Evolutionary conservation across 1,140 invertebrate genomes (phyloP), one percentile per base, ranked within the genome.

Genomic region (Tetraneura akinire): DNA sequence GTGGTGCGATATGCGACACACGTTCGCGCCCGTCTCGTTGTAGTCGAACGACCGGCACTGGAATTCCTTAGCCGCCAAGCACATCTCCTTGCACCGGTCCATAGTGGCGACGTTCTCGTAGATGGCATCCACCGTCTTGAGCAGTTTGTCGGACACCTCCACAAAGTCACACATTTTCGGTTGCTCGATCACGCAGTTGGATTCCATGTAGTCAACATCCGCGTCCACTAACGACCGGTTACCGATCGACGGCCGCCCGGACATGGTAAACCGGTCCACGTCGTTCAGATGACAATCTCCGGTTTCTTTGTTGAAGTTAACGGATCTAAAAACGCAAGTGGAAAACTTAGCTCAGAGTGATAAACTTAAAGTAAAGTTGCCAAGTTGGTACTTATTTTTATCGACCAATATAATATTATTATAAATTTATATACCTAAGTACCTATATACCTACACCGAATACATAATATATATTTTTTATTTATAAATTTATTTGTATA

Each of bases 1-100:
- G 81, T 89, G 86, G 81, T 89, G 88, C 71, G 86, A 88, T 3
- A 89, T 84, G 11, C 88, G 86, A 80, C 88, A 89, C 37, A 89
- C 87, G 32, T 76, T 73, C 16, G 80, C 80, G 11, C 85, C 85
- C 13, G 86, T 86, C 76, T 87, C 87, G 13, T 87, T 87, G 81
- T 86, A 87, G 83, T 89, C 88, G 82, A 87, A 89, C 18, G 87
- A 87, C 74, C 87, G 87, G 81, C 88, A 89, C 23, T 29, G 80
- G 26, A 81, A 81, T 32, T 78, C 84, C 21, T 78, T 74, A 51
- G 86, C 85, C 53, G 84, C 83, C 16, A 89, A 82, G 80, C 88
- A 89, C 23, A 87, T 84, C 62, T 86, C 83, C 29, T 86, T 84
- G 82, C 88, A 89, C 32, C 86, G 87, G 23, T 89, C 88, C 37